Percentiles rank a stretch among this genome's conserved stretches.
phyloP scores from a whole-genome alignment of 2,797 vertebrate genomes.

The Telmatherina bonti region DNA sequence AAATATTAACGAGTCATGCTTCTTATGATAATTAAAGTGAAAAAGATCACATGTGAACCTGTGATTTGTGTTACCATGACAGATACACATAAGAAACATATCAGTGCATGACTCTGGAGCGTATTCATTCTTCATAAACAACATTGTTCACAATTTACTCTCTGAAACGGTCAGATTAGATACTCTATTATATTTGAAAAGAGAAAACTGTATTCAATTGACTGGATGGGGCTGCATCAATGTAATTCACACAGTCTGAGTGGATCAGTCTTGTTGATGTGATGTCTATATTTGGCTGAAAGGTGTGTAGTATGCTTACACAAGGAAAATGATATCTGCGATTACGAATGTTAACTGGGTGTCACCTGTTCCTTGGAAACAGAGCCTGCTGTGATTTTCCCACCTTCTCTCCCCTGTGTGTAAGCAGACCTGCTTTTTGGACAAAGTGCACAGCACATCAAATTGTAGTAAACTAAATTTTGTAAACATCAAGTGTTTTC shows the following conservation, averaged over 20 bases:
- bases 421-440: constrained; percentile 22
- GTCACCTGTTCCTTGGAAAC: constrained; percentile 61
- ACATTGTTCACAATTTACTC: not conserved
- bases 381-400: constrained; percentile 33
- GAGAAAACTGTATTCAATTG: not conserved
- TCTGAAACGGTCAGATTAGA: not conserved
- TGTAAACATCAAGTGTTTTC: too few species aligned
- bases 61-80: not conserved
- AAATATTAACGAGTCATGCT: too few species aligned
- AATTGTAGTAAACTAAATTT: too few species aligned
- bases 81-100: not conserved
- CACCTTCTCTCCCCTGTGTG: constrained; percentile 25
- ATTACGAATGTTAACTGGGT: constrained; percentile 64
- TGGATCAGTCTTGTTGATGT: constrained; percentile 10
- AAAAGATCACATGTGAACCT: not conserved
- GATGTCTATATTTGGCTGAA: constrained; percentile 68
- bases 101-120: not conserved
- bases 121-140: not conserved
- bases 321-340: constrained; percentile 65
- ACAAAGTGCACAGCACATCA: not conserved
- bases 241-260: not conserved
- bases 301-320: constrained; percentile 71
- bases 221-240: not conserved
- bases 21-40: not conserved
- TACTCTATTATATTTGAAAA: not conserved